phyloP scores from a whole-genome alignment of 2,113 vertebrate species.

The Dinomys branickii region DNA sequence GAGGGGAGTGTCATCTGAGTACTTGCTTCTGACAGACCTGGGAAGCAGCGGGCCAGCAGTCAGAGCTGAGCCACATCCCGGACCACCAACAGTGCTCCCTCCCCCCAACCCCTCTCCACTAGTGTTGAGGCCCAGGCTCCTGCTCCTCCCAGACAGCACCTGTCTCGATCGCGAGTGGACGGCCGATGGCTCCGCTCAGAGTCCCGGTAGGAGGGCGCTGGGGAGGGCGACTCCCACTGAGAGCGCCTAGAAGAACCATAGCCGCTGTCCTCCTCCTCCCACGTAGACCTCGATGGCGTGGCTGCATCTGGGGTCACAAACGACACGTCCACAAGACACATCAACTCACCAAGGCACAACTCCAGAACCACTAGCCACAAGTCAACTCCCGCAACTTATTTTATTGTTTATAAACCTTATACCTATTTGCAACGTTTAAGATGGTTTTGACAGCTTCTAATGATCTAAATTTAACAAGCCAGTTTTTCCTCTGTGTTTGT shows the following conservation, averaged over 20 bases:
- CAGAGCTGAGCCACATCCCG: not conserved
- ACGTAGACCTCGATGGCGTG: constrained; percentile 95
- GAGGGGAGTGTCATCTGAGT: constrained; percentile 92
- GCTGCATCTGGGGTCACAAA: constrained; percentile 88
- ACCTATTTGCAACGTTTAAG: not conserved
- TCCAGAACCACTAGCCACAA: not conserved
- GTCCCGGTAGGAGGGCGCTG: constrained; percentile 90
- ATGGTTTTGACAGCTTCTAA: not conserved
- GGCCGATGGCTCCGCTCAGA: constrained; percentile 90
- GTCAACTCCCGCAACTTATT: not conserved
- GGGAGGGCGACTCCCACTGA: constrained; percentile 98
- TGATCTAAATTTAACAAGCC: not conserved
- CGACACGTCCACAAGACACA: not conserved
- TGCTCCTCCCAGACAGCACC: constrained; percentile 82
- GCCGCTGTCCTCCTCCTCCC: constrained; percentile 97
- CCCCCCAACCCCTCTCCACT: not conserved
- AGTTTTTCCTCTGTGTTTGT: constrained; percentile 6
- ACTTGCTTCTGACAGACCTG: constrained; percentile 93
- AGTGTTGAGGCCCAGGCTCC: not conserved
- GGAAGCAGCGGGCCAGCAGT: not conserved
- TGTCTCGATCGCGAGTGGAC: constrained; percentile 89
- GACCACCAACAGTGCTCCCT: not conserved
- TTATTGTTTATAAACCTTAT: not conserved
- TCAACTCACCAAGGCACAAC: constrained; percentile 74
- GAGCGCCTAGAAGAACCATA: constrained; percentile 90